phyloP scores from a whole-genome alignment of 2,797 vertebrate genomes.

The Anabas testudineus region DNA sequence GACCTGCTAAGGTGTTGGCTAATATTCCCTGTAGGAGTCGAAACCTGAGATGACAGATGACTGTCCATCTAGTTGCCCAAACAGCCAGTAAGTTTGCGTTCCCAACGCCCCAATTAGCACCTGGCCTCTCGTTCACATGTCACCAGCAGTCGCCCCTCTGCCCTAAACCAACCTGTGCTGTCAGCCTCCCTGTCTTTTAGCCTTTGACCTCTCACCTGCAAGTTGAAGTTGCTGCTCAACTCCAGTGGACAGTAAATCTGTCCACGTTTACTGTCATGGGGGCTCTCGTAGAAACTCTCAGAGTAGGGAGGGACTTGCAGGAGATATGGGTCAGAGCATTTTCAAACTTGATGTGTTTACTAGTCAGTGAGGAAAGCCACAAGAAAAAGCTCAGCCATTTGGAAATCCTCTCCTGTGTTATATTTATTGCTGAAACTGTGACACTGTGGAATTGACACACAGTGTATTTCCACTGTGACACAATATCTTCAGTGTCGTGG shows the following conservation, averaged over 20 bases:
- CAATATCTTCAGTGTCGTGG: constrained; percentile 16
- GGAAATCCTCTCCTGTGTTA: constrained; percentile 18
- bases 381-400: constrained; percentile 29
- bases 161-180: constrained; percentile 6
- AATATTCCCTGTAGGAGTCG: constrained; percentile 71
- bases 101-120: constrained; percentile 79
- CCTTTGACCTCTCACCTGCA: constrained; percentile 63
- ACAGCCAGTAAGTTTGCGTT: constrained; percentile 55
- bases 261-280: constrained; percentile 56
- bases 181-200: constrained; percentile 14
- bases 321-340: constrained; percentile 62
- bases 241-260: constrained; percentile 65
- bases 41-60: constrained; percentile 78
- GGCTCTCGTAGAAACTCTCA: constrained; percentile 22
- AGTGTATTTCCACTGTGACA: constrained; percentile 19
- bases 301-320: constrained; percentile 37
- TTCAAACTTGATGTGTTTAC: constrained; percentile 58
- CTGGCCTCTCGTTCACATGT: constrained; percentile 72
- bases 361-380: constrained; percentile 41
- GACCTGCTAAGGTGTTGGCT: constrained; percentile 63
- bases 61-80: constrained; percentile 49
- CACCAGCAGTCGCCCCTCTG: constrained; percentile 42
- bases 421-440: constrained; percentile 21
- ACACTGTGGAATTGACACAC: constrained; percentile 16
- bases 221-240: constrained; percentile 55